phyloP scores from a whole-genome alignment of 2,797 vertebrate genomes.

The Steatocranus sp. region DNA sequence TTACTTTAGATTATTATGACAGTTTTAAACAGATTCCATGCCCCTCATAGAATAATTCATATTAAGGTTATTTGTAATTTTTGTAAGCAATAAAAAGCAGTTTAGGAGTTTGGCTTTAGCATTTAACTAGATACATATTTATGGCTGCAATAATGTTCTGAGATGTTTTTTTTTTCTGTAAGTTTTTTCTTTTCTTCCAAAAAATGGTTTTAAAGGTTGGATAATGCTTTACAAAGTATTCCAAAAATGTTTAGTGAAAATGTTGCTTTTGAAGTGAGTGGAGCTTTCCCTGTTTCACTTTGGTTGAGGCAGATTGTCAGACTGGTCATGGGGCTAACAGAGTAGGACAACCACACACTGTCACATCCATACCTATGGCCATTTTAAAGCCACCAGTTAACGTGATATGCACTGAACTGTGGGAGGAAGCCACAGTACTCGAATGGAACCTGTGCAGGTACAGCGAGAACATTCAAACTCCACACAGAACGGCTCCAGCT shows the following conservation, averaged over 20 bases:
- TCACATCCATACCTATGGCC: not conserved
- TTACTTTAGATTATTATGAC: not conserved
- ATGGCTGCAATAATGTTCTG: accelerated
- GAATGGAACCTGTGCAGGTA: not conserved
- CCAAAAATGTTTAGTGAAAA: not conserved
- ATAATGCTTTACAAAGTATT: not conserved
- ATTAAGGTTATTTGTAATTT: not conserved
- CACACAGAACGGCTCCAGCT: not conserved
- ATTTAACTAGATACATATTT: not conserved
- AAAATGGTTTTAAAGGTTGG: not conserved
- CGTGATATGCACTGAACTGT: not conserved
- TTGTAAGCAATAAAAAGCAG: not conserved
- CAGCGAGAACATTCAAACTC: not conserved
- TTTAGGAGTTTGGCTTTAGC: not conserved
- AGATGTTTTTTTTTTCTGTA: not conserved
- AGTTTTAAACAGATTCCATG: accelerated
- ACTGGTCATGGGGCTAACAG: not conserved
- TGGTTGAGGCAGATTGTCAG: accelerated
- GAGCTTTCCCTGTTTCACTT: not conserved
- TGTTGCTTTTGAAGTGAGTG: not conserved
- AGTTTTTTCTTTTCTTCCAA: not conserved
- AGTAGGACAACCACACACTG: not conserved
- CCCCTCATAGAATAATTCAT: not conserved
- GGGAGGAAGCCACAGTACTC: not conserved
- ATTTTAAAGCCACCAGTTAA: not conserved